These are phyloP conservation scores for Premnoplex brunnescens DNA, from an alignment of 2,797 vertebrate species.

Conservation along the genomic window DNA sequence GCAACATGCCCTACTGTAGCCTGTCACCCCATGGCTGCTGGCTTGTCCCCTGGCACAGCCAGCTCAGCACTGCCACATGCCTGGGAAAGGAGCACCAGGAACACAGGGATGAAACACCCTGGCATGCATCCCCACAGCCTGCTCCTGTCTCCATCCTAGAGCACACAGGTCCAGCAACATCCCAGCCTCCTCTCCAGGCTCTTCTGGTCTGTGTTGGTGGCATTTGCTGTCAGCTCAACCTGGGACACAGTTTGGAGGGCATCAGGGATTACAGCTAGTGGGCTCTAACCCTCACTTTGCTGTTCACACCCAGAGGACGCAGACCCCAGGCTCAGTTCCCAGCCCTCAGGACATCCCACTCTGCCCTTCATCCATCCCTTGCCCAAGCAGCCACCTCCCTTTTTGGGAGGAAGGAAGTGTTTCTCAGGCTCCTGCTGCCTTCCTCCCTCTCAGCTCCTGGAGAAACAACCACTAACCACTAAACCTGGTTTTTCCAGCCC, in stretches of 20 bases:
- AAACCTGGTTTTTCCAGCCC: not conserved
- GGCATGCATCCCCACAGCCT: not conserved
- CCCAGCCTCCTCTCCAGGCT: not conserved
- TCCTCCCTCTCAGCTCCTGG: not conserved
- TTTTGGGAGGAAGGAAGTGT: not conserved
- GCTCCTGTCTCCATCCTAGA: not conserved
- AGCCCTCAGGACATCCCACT: not conserved
- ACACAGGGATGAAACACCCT: not conserved
- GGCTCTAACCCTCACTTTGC: not conserved
- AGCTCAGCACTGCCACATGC: fast-evolving
- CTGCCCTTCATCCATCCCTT: not conserved
- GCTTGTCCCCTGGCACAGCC: not conserved
- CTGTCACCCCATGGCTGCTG: not conserved
- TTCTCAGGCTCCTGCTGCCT: not conserved
- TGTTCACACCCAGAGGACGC: not conserved
- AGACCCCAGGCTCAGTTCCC: not conserved
- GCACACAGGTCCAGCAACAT: not conserved
- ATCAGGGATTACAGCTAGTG: not conserved
- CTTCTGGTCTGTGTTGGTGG: not conserved
- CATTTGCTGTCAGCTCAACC: not conserved
- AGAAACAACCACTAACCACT: not conserved
- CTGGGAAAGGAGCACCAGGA: not conserved
- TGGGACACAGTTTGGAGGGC: not conserved
- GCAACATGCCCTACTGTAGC: not conserved
- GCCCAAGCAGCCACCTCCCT: not conserved